A percentile compares a stretch with the other conserved stretches of the same genome.
Evolutionary conservation across 1,140 invertebrate genomes (phyloP).

Genomic region (Drosophila pallidifrons): DNA sequence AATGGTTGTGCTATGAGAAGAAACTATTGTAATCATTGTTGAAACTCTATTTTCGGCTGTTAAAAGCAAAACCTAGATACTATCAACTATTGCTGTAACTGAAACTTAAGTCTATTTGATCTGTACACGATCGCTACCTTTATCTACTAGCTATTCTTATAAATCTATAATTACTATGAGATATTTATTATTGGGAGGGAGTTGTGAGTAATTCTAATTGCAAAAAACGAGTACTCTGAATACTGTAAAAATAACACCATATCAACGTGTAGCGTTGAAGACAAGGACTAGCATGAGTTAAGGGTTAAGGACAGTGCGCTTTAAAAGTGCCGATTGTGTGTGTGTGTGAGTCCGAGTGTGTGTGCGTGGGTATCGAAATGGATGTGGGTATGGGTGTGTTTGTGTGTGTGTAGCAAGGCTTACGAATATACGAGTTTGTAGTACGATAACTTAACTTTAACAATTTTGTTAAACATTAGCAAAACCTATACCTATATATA

Average conservation of each 20-base stretch:
- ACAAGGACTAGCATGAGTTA: slow-evolving; percentile 37
- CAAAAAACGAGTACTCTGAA: slow-evolving; percentile 56
- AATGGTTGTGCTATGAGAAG: slow-evolving; percentile 82
- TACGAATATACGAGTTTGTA: slow-evolving; percentile 52
- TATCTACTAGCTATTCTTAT: slow-evolving; percentile 36
- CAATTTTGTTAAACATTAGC: slow-evolving; percentile 60
- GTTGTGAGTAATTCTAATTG: slow-evolving; percentile 16
- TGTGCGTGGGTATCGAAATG: not conserved
- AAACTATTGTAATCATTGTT: slow-evolving; percentile 58
- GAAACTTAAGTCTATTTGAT: slow-evolving; percentile 67
- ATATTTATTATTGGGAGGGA: slow-evolving; percentile 23
- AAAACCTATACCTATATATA: slow-evolving; percentile 48
- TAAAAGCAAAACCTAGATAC: slow-evolving; percentile 40
- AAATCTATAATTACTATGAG: slow-evolving; percentile 14
- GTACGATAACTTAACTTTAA: slow-evolving; percentile 48
- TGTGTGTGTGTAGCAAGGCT: slow-evolving; percentile 59
- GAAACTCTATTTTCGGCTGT: slow-evolving; percentile 62
- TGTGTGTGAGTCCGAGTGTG: slow-evolving; percentile 7
- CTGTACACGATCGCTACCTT: slow-evolving; percentile 52
- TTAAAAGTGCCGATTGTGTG: slow-evolving; percentile 70
- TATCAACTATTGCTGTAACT: slow-evolving; percentile 57
- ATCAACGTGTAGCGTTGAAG: slow-evolving; percentile 71
- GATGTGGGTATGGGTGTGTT: not conserved
- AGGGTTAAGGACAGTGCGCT: slow-evolving; percentile 63
- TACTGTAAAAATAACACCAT: slow-evolving; percentile 83